Conservation (phyloP, 2,113 vertebrate genomes). For the Anolis sagrei region DNA sequence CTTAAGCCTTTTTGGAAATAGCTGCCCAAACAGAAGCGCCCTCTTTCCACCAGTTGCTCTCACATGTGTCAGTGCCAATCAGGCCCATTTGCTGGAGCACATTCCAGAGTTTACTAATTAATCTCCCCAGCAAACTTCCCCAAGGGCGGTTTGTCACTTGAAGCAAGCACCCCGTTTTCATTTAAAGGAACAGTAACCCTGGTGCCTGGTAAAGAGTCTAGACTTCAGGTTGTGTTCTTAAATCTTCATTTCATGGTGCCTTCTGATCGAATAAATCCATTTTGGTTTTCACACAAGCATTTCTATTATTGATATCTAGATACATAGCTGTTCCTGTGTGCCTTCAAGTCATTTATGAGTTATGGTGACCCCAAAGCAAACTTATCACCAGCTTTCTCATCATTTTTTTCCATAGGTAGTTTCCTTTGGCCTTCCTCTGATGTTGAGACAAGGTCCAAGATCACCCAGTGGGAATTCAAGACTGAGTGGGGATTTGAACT, state of each 20-base stretch:
- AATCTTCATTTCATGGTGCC: not conserved
- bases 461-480: too few species aligned
- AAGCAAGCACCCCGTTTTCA: constrained; percentile 51
- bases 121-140: constrained; percentile 73
- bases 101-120: constrained; percentile 81
- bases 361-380: too few species aligned
- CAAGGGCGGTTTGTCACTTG: constrained; percentile 60
- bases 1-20: constrained; percentile 78
- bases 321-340: too few species aligned
- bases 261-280: too few species aligned
- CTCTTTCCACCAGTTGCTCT: constrained; percentile 79
- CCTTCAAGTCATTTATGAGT: too few species aligned
- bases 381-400: too few species aligned
- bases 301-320: too few species aligned
- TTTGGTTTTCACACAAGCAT: too few species aligned
- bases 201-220: not conserved
- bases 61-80: constrained; percentile 90
- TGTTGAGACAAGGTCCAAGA: too few species aligned
- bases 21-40: constrained; percentile 60
- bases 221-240: constrained; percentile 21
- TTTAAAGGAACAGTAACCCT: constrained; percentile 66
- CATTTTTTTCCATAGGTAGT: too few species aligned
- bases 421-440: too few species aligned
- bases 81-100: constrained; percentile 75
- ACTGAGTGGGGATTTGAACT: too few species aligned